Evolutionary conservation across 1,140 invertebrate species (phyloP).

Genomic region (Metaphire vulgaris): DNA sequence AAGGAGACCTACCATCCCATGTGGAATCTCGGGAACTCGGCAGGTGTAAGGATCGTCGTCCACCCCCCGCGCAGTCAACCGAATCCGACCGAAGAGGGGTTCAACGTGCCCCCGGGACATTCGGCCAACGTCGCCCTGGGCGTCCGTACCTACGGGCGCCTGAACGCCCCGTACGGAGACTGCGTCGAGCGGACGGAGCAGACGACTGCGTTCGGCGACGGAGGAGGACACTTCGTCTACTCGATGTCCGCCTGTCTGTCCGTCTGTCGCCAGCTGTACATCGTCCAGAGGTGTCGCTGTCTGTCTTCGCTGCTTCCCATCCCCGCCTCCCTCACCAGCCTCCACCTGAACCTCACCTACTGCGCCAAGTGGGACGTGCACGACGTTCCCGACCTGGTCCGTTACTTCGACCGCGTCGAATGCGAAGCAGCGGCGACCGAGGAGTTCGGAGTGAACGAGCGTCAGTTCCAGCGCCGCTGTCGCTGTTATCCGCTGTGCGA

Average conservation of each 20-base stretch:
- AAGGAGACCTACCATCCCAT: neutral
- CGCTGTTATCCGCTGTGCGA: conserved; percentile 4
- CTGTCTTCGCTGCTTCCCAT: conserved; percentile 5
- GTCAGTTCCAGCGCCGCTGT: neutral
- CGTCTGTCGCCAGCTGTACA: conserved; percentile 8
- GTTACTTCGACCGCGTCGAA: neutral
- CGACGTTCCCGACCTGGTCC: neutral
- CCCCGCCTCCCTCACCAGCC: neutral
- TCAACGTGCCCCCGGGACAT: conserved; percentile 5
- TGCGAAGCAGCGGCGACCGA: neutral
- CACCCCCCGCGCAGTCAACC: conserved; percentile 6
- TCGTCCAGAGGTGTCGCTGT: neutral
- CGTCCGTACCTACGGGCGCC: neutral
- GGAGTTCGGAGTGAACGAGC: neutral
- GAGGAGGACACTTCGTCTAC: neutral
- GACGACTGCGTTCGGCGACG: neutral
- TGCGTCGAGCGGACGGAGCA: neutral
- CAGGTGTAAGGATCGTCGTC: neutral
- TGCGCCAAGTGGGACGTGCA: conserved; percentile 13
- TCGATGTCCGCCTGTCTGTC: neutral
- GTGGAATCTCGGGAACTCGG: neutral
- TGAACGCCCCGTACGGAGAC: conserved; percentile 3
- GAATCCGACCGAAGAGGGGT: neutral
- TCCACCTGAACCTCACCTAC: conserved; percentile 7
- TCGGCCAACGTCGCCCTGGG: conserved; percentile 3